A percentile compares a stretch with the other conserved stretches of the same genome.
Conservation (phyloP, 2,888 invertebrate species). For the Clostera curtula region DNA sequence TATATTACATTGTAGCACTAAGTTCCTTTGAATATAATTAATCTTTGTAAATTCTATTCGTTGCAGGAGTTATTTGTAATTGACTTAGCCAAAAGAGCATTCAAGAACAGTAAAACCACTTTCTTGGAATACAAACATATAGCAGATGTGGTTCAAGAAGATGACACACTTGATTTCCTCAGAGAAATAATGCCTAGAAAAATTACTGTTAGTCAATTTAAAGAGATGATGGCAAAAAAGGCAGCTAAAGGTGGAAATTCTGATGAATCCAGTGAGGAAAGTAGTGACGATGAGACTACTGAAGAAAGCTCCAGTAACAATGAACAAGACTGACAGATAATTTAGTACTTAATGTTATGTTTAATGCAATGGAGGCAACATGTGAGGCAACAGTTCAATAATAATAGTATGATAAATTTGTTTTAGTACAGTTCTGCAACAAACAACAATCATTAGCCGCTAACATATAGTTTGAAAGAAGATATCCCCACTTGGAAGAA, state of each 20-base stretch:
- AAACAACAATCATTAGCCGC: too few relatives aligned
- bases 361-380: too few relatives aligned
- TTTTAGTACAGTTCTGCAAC: too few relatives aligned
- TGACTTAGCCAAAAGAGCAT: conserved; percentile 78
- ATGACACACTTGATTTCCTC: conserved; percentile 80
- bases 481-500: too few relatives aligned
- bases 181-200: conserved; percentile 84
- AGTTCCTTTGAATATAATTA: too few relatives aligned
- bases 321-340: conserved; percentile 36
- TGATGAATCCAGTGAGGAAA: conserved; percentile 51
- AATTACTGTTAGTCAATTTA: conserved; percentile 80
- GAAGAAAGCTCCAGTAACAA: conserved; percentile 49
- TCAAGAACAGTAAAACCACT: conserved; percentile 65
- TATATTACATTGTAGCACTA: too few relatives aligned
- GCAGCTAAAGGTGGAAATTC: conserved; percentile 39
- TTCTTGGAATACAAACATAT: conserved; percentile 81
- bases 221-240: conserved; percentile 78
- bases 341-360: too few relatives aligned
- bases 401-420: too few relatives aligned
- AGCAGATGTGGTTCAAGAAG: conserved; percentile 80
- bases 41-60: conserved; percentile 3
- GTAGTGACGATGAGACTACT: conserved; percentile 44
- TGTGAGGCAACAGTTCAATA: too few relatives aligned
- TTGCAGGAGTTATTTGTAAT: conserved; percentile 81
- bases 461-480: too few relatives aligned